Conservation (phyloP, 2,888 invertebrate genomes). For the Phrixothrix hirtus region DNA sequence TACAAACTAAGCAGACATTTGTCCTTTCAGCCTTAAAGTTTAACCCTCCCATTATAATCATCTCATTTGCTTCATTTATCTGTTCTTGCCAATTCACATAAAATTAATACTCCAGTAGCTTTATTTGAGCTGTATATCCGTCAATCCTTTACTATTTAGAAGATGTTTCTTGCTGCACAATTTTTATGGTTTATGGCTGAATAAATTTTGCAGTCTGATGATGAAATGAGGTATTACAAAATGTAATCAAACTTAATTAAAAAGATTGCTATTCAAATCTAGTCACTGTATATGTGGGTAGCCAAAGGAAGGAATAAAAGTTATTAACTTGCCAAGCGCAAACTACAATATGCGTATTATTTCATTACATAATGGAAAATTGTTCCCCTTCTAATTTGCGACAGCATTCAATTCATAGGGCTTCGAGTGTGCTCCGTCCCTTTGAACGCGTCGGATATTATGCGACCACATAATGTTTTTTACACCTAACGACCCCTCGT, state of each 20-base stretch:
- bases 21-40: too few relatives aligned
- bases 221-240: neutral
- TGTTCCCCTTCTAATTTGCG: slow-evolving; percentile 35
- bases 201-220: neutral
- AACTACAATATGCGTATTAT: slow-evolving; percentile 33
- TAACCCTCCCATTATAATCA: too few relatives aligned
- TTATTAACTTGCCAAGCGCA: slow-evolving; percentile 17
- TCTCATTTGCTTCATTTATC: too few relatives aligned
- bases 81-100: too few relatives aligned
- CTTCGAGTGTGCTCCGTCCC: slow-evolving; percentile 23
- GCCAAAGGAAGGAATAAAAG: slow-evolving; percentile 6
- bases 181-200: too few relatives aligned
- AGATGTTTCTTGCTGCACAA: too few relatives aligned
- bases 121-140: too few relatives aligned
- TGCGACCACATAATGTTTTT: slow-evolving; percentile 28
- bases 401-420: slow-evolving; percentile 35
- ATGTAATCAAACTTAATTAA: neutral
- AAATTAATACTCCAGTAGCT: too few relatives aligned
- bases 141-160: too few relatives aligned
- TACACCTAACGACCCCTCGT: slow-evolving; percentile 26
- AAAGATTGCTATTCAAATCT: neutral
- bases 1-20: too few relatives aligned
- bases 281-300: neutral
- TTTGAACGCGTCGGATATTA: slow-evolving; percentile 26
- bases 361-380: slow-evolving; percentile 34